Conservation (phyloP, 2,888 invertebrate genomes). For the Tiliacea citrago region DNA sequence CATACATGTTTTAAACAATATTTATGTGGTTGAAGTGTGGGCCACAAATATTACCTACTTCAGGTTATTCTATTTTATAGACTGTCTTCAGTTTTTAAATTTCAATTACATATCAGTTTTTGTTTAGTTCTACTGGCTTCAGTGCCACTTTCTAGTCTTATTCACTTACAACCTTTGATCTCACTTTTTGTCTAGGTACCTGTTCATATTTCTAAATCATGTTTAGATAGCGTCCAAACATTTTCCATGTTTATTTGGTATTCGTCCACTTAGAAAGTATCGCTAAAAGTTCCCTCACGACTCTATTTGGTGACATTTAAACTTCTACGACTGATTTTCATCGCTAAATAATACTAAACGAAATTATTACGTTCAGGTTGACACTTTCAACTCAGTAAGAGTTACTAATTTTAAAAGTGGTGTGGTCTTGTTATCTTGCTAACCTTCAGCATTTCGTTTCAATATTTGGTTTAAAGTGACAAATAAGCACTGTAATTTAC, state of each 20-base stretch:
- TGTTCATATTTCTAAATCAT: background rate
- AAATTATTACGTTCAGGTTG: conserved; percentile 54
- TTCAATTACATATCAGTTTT: background rate
- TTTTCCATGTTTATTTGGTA: conserved; percentile 53
- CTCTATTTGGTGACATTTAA: conserved; percentile 62
- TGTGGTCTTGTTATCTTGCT: conserved; percentile 19
- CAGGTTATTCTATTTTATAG: background rate
- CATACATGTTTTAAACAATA: too few species aligned
- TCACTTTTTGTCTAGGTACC: background rate
- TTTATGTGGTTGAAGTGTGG: background rate
- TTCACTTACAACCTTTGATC: background rate
- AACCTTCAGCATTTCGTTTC: conserved; percentile 26
- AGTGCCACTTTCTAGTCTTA: background rate
- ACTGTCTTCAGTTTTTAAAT: background rate
- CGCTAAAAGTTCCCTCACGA: conserved; percentile 73
- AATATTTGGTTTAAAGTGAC: conserved; percentile 38
- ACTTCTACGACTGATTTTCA: conserved; percentile 64
- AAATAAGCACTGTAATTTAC: conserved; percentile 14
- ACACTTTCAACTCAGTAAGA: conserved; percentile 53
- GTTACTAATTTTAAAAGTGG: conserved; percentile 57
- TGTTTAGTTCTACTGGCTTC: background rate
- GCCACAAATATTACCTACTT: conserved; percentile 13
- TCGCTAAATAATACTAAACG: conserved; percentile 52
- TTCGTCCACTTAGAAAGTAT: conserved; percentile 68
- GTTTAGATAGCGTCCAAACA: background rate